Base-by-base conservation (phyloP, 2,797 vertebrate genomes). In the Threskiornis aethiopicus region DNA sequence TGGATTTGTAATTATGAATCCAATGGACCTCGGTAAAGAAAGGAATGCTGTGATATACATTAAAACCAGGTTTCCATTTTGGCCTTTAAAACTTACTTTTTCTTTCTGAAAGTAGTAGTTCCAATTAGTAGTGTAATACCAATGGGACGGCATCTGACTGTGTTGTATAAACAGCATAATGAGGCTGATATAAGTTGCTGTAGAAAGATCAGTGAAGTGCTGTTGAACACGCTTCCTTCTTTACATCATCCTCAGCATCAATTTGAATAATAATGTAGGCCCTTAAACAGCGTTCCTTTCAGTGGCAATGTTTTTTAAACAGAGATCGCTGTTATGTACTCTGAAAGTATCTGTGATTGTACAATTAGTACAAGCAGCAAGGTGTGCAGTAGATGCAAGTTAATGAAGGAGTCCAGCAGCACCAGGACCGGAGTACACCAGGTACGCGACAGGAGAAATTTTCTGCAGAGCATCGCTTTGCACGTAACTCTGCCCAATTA, bases 241-340 rank as follows among this genome's bases (percentile, higher is more conserved):
- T 97, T 97, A 93, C 93, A 96, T 89, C 95, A 80, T 90, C 87
- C 94, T 95, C 84, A 61, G 93, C 96, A 96, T 87, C 95, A 93
- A 95, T 97, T 96, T 96, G 94, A 96, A 97, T 97, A 97, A 96
- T 97, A 95, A 97, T 69, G 87, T 66, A 39, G 84, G 89, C 81
- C 92, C 94, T 96, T 82, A 70, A 89, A 81, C 92, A 94, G 95
- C 8, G 2, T 71, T 94, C 81, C 86, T 90, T 87, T 96, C 93
- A 61, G 88, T 3, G 64, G 95, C 78, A 54, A 44, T 91, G 95
- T 91, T 94, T 93, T 83, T 83, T 85, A 92, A 96, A 93, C 90
- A 90, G 67, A 80, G 75, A 35, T 79, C 3, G 21, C 90, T 90
- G 84, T 62, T 79, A 31, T 0, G 9, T 12, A 47, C 58, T 21